Evolutionary conservation across 2,797 vertebrate species (phyloP).

Genomic region (Anabacerthia variegaticeps): DNA sequence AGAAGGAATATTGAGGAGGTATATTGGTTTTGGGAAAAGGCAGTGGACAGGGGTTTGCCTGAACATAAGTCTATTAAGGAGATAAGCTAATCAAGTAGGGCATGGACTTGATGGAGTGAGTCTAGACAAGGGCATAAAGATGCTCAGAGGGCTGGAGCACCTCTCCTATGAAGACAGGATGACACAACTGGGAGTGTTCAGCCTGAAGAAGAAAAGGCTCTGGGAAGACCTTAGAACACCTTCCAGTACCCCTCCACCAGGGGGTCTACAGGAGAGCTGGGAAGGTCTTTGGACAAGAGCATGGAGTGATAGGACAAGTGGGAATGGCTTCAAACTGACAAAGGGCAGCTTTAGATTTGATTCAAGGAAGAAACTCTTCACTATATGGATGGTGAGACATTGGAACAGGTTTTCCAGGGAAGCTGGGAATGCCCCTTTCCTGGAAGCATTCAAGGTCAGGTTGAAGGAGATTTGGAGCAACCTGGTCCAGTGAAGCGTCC

Average conservation of each 20-base stretch:
- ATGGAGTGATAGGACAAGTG: not conserved
- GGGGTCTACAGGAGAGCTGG: not conserved
- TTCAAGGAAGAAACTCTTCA: not conserved
- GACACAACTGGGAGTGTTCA: not conserved
- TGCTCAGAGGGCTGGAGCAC: not conserved
- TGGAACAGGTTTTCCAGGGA: not conserved
- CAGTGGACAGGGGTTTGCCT: not conserved
- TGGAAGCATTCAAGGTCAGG: not conserved
- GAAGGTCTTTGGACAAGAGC: not conserved
- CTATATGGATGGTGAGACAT: not conserved
- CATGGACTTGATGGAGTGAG: not conserved
- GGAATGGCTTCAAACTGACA: not conserved
- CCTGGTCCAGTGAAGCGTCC: not conserved
- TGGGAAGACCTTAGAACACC: not conserved
- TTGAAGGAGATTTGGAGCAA: not conserved
- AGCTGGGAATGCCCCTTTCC: not conserved
- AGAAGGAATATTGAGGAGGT: not conserved
- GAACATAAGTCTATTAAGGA: not conserved
- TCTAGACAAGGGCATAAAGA: not conserved
- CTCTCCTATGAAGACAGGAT: not conserved
- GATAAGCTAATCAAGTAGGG: not conserved
- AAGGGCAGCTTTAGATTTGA: not conserved
- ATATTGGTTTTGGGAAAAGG: not conserved
- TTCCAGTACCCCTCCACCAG: not conserved
- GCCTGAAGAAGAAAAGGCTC: not conserved